Percentiles rank a stretch among this genome's conserved stretches.
phyloP scores from a whole-genome alignment of 2,113 vertebrate species.

The Cottus gobio region DNA sequence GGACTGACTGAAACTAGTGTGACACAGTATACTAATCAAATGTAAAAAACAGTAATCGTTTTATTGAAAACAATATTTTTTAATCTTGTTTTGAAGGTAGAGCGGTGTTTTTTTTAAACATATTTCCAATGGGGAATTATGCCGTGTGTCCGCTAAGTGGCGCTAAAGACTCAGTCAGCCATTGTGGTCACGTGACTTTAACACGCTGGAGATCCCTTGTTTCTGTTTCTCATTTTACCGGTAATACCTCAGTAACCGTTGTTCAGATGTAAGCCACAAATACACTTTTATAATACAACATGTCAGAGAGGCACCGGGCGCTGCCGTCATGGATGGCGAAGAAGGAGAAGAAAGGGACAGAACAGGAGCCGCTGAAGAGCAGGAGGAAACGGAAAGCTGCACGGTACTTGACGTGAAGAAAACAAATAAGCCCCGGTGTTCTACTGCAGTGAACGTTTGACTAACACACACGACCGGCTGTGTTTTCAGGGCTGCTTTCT shows the following conservation, averaged over 20 bases:
- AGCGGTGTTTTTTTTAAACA: neutral
- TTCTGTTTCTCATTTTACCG: rapidly evolving
- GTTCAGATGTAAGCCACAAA: neutral
- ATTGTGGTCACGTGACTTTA: constrained; percentile 20
- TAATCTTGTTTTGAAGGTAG: neutral
- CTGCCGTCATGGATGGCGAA: constrained; percentile 81
- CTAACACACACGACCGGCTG: neutral
- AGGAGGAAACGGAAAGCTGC: constrained; percentile 35
- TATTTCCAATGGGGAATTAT: neutral
- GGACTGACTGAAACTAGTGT: neutral
- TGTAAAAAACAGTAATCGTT: neutral
- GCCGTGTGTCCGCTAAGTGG: constrained; percentile 24
- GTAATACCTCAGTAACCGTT: rapidly evolving
- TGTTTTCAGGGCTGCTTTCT: constrained; percentile 65
- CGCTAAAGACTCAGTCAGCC: neutral
- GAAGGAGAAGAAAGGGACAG: constrained; percentile 13
- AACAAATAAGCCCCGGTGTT: neutral
- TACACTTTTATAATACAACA: constrained; percentile 2
- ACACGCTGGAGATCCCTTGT: rapidly evolving
- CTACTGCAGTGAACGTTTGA: neutral
- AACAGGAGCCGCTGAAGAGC: constrained; percentile 44
- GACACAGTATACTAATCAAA: neutral
- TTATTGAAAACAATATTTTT: neutral
- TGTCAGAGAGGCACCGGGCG: constrained; percentile 64
- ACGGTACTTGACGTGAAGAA: constrained; percentile 40